Percentiles rank a stretch among this genome's conserved stretches.
Conservation (phyloP, 2,888 invertebrate species). For the Amiota minor region DNA sequence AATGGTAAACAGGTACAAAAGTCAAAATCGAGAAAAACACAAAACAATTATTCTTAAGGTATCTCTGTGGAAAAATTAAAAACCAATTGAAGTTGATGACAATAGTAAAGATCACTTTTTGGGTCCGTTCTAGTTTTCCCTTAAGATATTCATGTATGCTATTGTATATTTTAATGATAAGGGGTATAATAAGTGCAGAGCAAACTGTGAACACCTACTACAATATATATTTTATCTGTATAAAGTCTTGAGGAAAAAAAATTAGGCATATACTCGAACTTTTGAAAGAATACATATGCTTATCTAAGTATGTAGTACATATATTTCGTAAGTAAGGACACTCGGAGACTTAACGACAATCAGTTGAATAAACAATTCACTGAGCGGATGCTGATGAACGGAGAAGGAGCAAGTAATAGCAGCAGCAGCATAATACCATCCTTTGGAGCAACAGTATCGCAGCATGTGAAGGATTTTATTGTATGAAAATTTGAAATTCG, state of each 20-base stretch:
- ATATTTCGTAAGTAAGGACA: too few species aligned
- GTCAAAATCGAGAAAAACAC: constrained; percentile 66
- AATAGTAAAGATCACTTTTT: constrained; percentile 49
- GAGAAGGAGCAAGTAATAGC: constrained; percentile 28
- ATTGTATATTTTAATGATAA: not conserved
- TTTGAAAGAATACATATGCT: constrained; percentile 26
- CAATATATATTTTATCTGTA: not conserved
- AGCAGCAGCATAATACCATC: constrained; percentile 69
- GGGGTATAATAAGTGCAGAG: too few species aligned
- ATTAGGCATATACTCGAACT: constrained; percentile 27
- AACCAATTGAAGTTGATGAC: constrained; percentile 73
- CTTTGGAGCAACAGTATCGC: constrained; percentile 52
- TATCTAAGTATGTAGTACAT: not conserved
- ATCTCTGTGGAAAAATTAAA: constrained; percentile 74
- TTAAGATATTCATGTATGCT: not conserved
- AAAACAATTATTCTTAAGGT: constrained; percentile 74
- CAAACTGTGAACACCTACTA: too few species aligned
- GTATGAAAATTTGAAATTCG: constrained; percentile 12
- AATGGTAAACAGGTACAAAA: constrained; percentile 23
- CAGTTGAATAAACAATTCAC: constrained; percentile 63
- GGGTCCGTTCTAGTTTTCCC: too few species aligned
- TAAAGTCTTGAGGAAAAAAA: not conserved
- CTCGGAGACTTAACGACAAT: constrained; percentile 54
- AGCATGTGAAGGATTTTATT: constrained; percentile 14
- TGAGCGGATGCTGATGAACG: not conserved